Conservation (phyloP, 1,140 invertebrate species). For the Carposina sasakii region DNA sequence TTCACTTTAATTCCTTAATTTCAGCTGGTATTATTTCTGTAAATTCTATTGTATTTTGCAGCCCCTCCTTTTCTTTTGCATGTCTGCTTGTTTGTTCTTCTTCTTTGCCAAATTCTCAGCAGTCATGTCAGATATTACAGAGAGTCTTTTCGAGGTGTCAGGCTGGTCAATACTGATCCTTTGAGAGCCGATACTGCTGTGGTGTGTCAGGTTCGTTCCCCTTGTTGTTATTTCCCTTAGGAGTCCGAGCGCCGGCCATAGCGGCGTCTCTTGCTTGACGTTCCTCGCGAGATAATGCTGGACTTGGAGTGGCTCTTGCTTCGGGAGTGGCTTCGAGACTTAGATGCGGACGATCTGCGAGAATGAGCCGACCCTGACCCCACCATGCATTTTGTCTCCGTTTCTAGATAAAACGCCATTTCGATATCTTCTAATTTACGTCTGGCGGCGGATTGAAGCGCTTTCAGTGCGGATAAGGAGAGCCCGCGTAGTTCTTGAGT, state of each 20-base stretch:
- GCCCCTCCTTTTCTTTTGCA: slow-evolving; percentile 57
- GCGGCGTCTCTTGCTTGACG: too few species aligned
- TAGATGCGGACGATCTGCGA: too few species aligned
- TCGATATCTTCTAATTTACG: slow-evolving; percentile 87
- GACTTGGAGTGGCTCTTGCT: too few species aligned
- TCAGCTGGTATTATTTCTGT: slow-evolving; percentile 10
- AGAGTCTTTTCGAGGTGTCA: slow-evolving; percentile 53
- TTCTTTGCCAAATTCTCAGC: slow-evolving; percentile 58
- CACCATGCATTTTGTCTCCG: slow-evolving; percentile 90
- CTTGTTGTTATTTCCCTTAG: too few species aligned
- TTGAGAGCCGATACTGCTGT: slow-evolving; percentile 18
- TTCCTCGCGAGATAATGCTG: too few species aligned
- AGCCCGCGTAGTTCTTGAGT: slow-evolving; percentile 79
- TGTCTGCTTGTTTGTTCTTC: slow-evolving; percentile 52
- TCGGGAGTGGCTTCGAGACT: too few species aligned
- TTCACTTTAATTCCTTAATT: background rate
- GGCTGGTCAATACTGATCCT: slow-evolving; percentile 25
- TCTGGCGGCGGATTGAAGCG: slow-evolving; percentile 82
- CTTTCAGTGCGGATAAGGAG: slow-evolving; percentile 82
- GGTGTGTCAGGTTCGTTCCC: too few species aligned
- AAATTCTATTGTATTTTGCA: slow-evolving; percentile 54
- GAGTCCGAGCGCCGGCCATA: too few species aligned
- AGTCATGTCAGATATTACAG: slow-evolving; percentile 64
- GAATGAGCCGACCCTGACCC: slow-evolving; percentile 90
- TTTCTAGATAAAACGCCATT: slow-evolving; percentile 89